Evolutionary conservation across 2,888 invertebrate species (phyloP).

Genomic region (Ichneumon xanthorius): DNA sequence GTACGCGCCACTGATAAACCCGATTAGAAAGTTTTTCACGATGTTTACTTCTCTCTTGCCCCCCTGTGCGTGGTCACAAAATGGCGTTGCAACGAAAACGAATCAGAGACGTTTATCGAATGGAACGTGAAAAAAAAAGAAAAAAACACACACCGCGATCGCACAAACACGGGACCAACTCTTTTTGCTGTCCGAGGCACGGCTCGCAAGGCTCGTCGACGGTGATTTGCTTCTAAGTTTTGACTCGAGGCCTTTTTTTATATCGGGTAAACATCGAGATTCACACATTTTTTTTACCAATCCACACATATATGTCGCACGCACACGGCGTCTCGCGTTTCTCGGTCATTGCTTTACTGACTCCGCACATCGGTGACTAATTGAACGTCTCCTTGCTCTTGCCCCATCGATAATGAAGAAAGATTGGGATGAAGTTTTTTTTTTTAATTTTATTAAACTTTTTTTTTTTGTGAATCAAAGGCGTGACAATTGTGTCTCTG

Average conservation of each 20-base stretch:
- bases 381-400: constrained; percentile 59
- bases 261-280: constrained; percentile 44
- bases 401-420: constrained; percentile 69
- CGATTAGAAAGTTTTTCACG: constrained; percentile 77
- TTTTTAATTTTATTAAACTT: background rate
- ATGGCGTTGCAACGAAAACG: constrained; percentile 74
- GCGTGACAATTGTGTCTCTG: background rate
- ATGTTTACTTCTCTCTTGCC: constrained; percentile 76
- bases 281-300: constrained; percentile 67
- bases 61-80: constrained; percentile 76
- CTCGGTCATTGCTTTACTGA: constrained; percentile 73
- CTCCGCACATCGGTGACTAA: constrained; percentile 69
- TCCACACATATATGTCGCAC: constrained; percentile 71
- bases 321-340: constrained; percentile 75
- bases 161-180: constrained; percentile 36
- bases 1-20: constrained; percentile 63
- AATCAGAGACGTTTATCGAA: constrained; percentile 57
- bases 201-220: background rate
- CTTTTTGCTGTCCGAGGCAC: constrained; percentile 20
- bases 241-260: constrained; percentile 22
- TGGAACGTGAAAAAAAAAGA: constrained; percentile 31
- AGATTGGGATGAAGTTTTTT: constrained; percentile 1
- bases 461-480: background rate
- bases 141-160: constrained; percentile 42
- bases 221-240: background rate